phyloP scores from a whole-genome alignment of 2,888 invertebrate species.

The Noctua comes region DNA sequence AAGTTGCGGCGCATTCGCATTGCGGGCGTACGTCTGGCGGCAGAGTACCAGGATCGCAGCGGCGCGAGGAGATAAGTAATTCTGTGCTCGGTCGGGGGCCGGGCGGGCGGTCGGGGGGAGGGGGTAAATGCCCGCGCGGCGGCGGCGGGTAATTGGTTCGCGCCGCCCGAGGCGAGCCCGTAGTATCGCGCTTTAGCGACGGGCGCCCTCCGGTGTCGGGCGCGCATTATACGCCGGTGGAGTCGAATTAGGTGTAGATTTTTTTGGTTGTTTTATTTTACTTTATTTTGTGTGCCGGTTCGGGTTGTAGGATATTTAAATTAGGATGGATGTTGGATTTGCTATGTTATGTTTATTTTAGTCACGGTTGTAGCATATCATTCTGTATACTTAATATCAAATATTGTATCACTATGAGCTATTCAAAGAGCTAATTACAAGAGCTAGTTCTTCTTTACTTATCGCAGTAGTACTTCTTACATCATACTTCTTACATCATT shows the following conservation, averaged over 20 bases:
- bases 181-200: slow-evolving; percentile 90
- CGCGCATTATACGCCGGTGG: slow-evolving; percentile 74
- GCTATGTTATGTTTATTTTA: slow-evolving; percentile 12
- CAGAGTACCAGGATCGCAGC: slow-evolving; percentile 85
- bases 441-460: neutral
- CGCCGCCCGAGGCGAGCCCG: slow-evolving; percentile 90
- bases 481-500: neutral
- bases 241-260: slow-evolving; percentile 72
- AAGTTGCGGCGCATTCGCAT: slow-evolving; percentile 83
- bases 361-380: neutral
- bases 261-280: slow-evolving; percentile 53
- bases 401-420: neutral
- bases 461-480: neutral
- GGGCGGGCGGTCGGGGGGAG: slow-evolving; percentile 74
- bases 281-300: slow-evolving; percentile 30
- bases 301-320: slow-evolving; percentile 37
- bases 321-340: slow-evolving; percentile 39
- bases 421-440: neutral
- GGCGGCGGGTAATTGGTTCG: slow-evolving; percentile 90
- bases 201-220: slow-evolving; percentile 90
- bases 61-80: slow-evolving; percentile 84
- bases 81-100: slow-evolving; percentile 75
- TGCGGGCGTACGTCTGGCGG: slow-evolving; percentile 87
- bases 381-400: neutral
- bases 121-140: slow-evolving; percentile 88